Base-by-base conservation (phyloP, 1,140 invertebrate genomes). In the Stratiolaelaps scimitus region DNA sequence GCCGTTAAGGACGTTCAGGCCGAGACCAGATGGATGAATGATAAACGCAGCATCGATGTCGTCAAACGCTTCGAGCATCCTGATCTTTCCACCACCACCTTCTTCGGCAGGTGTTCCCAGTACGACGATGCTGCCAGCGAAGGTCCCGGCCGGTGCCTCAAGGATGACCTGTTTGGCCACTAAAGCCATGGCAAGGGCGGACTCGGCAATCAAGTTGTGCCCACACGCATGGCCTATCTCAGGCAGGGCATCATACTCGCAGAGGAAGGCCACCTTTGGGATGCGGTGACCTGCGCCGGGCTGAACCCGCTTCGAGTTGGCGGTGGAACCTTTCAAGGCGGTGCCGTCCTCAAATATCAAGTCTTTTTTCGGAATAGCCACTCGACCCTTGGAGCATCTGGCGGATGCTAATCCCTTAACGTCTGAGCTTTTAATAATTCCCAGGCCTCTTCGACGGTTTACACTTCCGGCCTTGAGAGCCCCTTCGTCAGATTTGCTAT, bases 41-140 rank as follows among this genome's bases (percentile, higher is more conserved):
- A 78, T 78, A 68, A 78, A 67, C 13, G 75, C 75, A 48, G 72
- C 68, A 70, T 77, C 75, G 45, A 78, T 67, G 67, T 72, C 73
- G 15, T 72, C 67, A 68, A 77, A 76, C 1, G 72, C 73, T 20
- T 71, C 66, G 17, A 78, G 72, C 28, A 78, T 64, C 17, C 72
- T 68, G 19, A 76, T 71, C 69, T 78, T 78, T 4, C 77, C 77
- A 20, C 76, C 76, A 5, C 72, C 71, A 34, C 72, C 74, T 69
- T 78, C 77, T 68, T 78, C 77, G 13, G 76, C 77, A 45, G 77
- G 77, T 13, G 74, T 74, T 0, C 77, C 77, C 1, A 77, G 43
- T 2, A 78, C 72, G 4, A 74, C 73, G 47, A 78, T n/a, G 5
- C 20, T 64, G 4, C 68, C 68, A 10, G 15, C 7, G 19, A 70